A percentile compares a stretch with the other conserved stretches of the same genome.
phyloP scores from a whole-genome alignment of 2,888 invertebrate species.

The Asteroscopus sphinx region DNA sequence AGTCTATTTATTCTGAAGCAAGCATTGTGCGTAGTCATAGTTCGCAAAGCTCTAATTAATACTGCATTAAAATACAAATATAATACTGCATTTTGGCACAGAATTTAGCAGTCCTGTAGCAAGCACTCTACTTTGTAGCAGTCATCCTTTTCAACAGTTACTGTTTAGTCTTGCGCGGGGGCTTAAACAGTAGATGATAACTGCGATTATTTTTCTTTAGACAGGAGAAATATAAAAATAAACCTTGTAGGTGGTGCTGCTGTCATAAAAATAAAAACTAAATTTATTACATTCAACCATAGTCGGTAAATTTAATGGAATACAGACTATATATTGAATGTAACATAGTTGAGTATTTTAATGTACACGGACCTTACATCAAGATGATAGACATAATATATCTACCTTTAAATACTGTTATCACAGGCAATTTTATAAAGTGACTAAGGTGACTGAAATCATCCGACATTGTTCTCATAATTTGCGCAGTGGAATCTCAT shows the following conservation, averaged over 20 bases:
- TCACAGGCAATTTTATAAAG: slow-evolving; percentile 29
- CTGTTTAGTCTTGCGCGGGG: neutral
- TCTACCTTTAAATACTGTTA: slow-evolving; percentile 4
- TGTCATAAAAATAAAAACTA: no score
- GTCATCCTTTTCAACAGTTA: neutral
- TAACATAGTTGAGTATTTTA: no score
- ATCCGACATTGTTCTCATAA: slow-evolving; percentile 68
- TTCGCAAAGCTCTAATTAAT: slow-evolving; percentile 6
- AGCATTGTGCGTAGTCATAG: no score
- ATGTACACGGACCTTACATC: no score
- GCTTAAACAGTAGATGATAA: slow-evolving; percentile 4
- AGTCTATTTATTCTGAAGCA: no score
- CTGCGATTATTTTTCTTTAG: no score
- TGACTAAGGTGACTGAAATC: slow-evolving; percentile 48
- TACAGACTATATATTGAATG: no score
- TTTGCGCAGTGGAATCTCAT: slow-evolving; percentile 70
- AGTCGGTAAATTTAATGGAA: no score
- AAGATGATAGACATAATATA: neutral
- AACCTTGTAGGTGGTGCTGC: no score
- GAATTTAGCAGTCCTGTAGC: slow-evolving; percentile 2
- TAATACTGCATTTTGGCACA: slow-evolving; percentile 6
- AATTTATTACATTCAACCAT: no score
- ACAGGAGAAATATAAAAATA: no score
- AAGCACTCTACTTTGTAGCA: neutral
- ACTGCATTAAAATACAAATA: no score